phyloP scores from a whole-genome alignment of 2,113 vertebrate species.

The Cryptotis parvus region DNA sequence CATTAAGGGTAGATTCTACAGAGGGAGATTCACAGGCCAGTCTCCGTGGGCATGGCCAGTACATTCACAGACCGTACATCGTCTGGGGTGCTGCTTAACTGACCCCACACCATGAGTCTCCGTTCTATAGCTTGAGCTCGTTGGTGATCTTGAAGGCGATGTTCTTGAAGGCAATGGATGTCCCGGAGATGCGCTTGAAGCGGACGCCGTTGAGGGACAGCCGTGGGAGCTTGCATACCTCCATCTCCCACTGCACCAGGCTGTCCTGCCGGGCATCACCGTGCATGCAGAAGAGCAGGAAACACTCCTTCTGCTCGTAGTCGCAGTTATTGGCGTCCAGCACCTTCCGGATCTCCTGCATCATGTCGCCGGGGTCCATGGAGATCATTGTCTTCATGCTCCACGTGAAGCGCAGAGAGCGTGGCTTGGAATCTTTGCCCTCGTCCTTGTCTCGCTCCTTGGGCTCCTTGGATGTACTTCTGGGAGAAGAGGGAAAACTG shows the following conservation, averaged over 20 bases:
- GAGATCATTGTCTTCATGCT: slow-evolving; percentile 99
- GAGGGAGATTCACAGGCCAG: slow-evolving; percentile 88
- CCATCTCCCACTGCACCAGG: slow-evolving; percentile 99
- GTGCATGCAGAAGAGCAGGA: slow-evolving; percentile 98
- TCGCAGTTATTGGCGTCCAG: slow-evolving; percentile 98
- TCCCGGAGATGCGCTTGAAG: slow-evolving; percentile 98
- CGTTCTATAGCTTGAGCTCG: slow-evolving; percentile 96
- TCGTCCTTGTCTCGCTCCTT: slow-evolving; percentile 94
- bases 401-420: slow-evolving; percentile 98
- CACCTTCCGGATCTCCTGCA: slow-evolving; percentile 98
- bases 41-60: slow-evolving; percentile 86
- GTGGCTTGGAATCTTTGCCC: slow-evolving; percentile 94
- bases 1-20: slow-evolving; percentile 90
- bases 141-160: slow-evolving; percentile 99
- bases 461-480: slow-evolving; percentile 93
- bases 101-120: slow-evolving; percentile 84
- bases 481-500: slow-evolving; percentile 79
- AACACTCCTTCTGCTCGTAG: slow-evolving; percentile 97
- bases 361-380: slow-evolving; percentile 98
- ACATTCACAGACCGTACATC: slow-evolving; percentile 91
- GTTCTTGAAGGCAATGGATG: slow-evolving; percentile 98
- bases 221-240: slow-evolving; percentile 97
- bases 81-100: slow-evolving; percentile 89
- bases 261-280: slow-evolving; percentile 97
- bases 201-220: slow-evolving; percentile 97